phyloP scores from a whole-genome alignment of 2,113 vertebrate genomes.

The human (Homo sapiens) region DNA sequence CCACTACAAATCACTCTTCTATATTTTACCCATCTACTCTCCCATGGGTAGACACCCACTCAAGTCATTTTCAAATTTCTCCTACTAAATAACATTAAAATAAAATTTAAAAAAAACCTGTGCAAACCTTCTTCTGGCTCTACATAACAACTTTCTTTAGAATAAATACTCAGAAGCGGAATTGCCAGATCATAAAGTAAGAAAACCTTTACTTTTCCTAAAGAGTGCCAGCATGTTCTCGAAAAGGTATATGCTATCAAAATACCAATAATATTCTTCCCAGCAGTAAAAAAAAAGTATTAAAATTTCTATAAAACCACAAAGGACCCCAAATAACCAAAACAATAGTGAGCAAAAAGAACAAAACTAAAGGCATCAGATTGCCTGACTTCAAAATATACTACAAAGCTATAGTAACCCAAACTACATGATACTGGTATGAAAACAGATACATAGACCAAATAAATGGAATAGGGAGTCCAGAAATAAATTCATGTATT shows the following conservation, averaged over 20 bases:
- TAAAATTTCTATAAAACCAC: neutral
- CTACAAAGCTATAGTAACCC: neutral
- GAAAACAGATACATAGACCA: neutral
- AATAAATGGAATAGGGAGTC: neutral
- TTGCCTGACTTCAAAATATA: neutral
- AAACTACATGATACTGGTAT: neutral
- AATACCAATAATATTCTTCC: neutral
- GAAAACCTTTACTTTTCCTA: neutral
- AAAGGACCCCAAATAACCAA: neutral
- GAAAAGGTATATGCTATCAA: neutral
- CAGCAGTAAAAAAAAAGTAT: neutral
- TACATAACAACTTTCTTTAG: neutral
- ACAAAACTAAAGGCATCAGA: neutral
- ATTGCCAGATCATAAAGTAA: neutral
- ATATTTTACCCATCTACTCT: neutral
- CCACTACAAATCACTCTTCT: neutral
- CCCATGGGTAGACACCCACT: accelerated
- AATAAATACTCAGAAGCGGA: neutral
- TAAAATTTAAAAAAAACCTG: neutral
- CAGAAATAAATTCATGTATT: neutral
- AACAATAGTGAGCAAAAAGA: neutral
- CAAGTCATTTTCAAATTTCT: neutral
- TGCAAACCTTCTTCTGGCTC: neutral
- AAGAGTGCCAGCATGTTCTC: neutral
- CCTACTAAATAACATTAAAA: neutral